phyloP scores from a whole-genome alignment of 2,888 invertebrate genomes.

The Anaspis maculata region DNA sequence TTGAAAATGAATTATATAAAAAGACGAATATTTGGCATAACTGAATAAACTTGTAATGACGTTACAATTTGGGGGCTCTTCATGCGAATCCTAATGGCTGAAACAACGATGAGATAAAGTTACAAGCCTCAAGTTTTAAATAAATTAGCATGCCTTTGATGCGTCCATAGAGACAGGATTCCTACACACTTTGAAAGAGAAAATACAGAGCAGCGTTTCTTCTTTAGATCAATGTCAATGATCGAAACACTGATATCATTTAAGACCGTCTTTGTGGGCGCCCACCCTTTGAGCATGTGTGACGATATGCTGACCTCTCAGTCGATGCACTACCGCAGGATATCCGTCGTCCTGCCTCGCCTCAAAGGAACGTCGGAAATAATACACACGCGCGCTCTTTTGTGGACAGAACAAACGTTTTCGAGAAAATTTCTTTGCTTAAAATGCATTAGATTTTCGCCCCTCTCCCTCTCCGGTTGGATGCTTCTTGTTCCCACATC shows the following conservation, averaged over 20 bases:
- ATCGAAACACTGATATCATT: conserved; percentile 26
- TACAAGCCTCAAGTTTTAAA: conserved; percentile 22
- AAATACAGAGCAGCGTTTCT: no score
- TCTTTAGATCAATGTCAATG: conserved; percentile 20
- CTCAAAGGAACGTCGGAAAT: conserved; percentile 25
- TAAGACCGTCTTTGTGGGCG: conserved; percentile 27
- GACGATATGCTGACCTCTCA: conserved; percentile 23
- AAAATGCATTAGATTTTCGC: conserved; percentile 8
- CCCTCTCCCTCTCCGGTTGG: neutral
- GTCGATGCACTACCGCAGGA: conserved; percentile 23
- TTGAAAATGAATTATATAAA: no score
- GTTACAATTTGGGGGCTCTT: no score
- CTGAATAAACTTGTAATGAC: no score
- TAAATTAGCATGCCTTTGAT: conserved; percentile 29
- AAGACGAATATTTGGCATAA: no score
- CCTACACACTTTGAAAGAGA: no score
- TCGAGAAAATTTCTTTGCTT: conserved; percentile 1
- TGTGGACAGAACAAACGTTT: conserved; percentile 5
- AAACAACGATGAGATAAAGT: no score
- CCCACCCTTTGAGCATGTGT: conserved; percentile 22
- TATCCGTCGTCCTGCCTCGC: conserved; percentile 18
- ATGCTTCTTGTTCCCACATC: neutral
- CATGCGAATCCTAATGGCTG: no score
- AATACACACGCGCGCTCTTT: conserved; percentile 9
- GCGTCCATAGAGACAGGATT: no score